Evolutionary conservation across 2,113 vertebrate genomes (phyloP).

Genomic region (Poecile atricapillus): DNA sequence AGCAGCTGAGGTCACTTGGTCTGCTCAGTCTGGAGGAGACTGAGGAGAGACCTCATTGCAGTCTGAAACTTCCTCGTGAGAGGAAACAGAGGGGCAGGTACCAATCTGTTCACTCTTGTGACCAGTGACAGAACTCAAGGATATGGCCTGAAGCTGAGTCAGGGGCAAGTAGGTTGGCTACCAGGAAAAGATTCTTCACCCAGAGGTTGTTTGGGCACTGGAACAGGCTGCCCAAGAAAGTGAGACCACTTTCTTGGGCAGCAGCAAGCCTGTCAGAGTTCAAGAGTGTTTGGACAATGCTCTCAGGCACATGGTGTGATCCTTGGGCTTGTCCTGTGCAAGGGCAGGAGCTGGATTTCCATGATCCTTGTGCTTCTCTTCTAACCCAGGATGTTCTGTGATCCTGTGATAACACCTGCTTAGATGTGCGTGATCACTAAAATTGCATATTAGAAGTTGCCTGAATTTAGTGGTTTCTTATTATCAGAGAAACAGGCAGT

Average conservation of each 20-base stretch:
- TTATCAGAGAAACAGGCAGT: background rate
- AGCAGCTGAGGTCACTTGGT: background rate
- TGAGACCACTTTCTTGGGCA: background rate
- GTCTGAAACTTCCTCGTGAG: fast-evolving
- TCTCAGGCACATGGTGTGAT: background rate
- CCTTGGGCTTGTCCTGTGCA: background rate
- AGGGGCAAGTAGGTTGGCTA: background rate
- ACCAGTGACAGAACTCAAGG: background rate
- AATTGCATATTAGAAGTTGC: background rate
- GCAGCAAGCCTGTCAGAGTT: background rate
- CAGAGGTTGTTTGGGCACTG: background rate
- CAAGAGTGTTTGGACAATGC: background rate
- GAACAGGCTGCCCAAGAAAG: background rate
- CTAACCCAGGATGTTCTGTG: background rate
- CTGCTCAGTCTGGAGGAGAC: background rate
- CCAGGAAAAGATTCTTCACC: background rate
- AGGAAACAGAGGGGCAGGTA: background rate
- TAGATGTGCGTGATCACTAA: background rate
- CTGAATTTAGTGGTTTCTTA: background rate
- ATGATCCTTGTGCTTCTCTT: background rate
- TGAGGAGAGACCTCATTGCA: background rate
- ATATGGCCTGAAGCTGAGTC: background rate
- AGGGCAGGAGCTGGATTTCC: background rate
- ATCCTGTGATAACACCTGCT: background rate
- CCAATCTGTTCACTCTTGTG: background rate